These are phyloP conservation scores for Teleiodes luculella DNA, from an alignment of 2,888 invertebrate species.

Conservation along the genomic window DNA sequence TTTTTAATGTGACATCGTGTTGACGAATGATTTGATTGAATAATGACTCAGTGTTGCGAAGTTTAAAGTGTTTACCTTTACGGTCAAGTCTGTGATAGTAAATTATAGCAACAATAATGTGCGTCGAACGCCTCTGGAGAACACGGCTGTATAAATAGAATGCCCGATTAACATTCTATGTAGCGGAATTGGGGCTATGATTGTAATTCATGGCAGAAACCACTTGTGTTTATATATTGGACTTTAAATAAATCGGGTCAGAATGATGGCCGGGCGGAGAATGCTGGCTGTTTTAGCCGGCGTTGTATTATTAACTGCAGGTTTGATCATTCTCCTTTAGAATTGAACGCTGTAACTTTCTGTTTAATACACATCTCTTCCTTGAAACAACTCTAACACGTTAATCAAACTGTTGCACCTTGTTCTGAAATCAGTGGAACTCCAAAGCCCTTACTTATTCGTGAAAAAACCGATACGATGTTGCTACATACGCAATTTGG, in stretches of 20 bases:
- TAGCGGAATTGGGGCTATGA: slow-evolving; percentile 37
- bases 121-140: slow-evolving; percentile 28
- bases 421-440: slow-evolving; percentile 15
- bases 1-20: slow-evolving; percentile 32
- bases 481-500: slow-evolving; percentile 2
- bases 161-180: slow-evolving; percentile 34
- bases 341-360: slow-evolving; percentile 31
- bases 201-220: slow-evolving; percentile 38
- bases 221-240: slow-evolving; percentile 32
- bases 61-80: slow-evolving; percentile 41
- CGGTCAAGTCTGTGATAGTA: slow-evolving; percentile 41
- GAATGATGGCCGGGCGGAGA: slow-evolving; percentile 47
- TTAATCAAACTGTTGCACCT: slow-evolving; percentile 33
- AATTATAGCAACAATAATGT: slow-evolving; percentile 44
- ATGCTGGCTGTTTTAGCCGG: slow-evolving; percentile 38
- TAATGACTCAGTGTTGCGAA: slow-evolving; percentile 65
- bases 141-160: slow-evolving; percentile 47
- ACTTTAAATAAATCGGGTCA: slow-evolving; percentile 37
- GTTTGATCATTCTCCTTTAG: slow-evolving; percentile 49
- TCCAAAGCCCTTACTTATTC: slow-evolving; percentile 14
- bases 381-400: slow-evolving; percentile 24
- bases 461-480: neutral
- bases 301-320: slow-evolving; percentile 43
- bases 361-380: slow-evolving; percentile 30
- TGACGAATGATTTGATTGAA: slow-evolving; percentile 45